These are phyloP conservation scores for Nibea albiflora DNA, from an alignment of 2,113 vertebrate species.

Conservation along the genomic window DNA sequence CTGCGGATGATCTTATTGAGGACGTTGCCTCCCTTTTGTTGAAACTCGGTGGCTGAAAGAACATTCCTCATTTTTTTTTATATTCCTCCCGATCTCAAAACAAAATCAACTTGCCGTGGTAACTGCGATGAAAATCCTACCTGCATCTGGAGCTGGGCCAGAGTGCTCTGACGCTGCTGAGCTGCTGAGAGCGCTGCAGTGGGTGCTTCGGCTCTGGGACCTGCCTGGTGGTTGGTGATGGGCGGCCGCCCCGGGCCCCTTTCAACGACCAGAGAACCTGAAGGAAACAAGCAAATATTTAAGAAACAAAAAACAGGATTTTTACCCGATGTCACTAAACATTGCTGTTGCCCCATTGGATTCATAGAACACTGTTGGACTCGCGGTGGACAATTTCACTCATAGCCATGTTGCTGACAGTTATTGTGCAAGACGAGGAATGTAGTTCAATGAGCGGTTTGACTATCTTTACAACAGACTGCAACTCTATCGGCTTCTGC, in stretches of 20 bases:
- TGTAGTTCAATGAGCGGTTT: no score
- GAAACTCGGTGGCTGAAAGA: not conserved
- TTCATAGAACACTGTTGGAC: no score
- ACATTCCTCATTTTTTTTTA: not conserved
- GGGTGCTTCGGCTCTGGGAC: constrained; percentile 74
- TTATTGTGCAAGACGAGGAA: no score
- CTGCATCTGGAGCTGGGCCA: constrained; percentile 87
- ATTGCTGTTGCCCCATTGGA: no score
- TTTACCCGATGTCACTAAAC: no score
- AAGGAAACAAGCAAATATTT: not conserved
- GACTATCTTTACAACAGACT: no score
- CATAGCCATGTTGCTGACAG: no score
- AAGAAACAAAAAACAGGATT: no score
- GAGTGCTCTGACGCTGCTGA: constrained; percentile 82
- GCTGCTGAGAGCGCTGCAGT: constrained; percentile 56
- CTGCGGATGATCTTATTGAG: not conserved
- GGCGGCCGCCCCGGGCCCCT: constrained; percentile 70
- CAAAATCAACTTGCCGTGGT: no score
- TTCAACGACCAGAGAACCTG: constrained; percentile 84
- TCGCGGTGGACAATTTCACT: no score
- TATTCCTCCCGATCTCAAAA: not conserved
- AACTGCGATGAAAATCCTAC: constrained; percentile 39
- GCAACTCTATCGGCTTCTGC: no score
- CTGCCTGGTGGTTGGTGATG: constrained; percentile 59
- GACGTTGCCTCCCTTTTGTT: not conserved